Percentiles rank a stretch among this genome's conserved stretches.
Conservation (phyloP, 2,888 invertebrate species). For the Dryadula phaetusa region DNA sequence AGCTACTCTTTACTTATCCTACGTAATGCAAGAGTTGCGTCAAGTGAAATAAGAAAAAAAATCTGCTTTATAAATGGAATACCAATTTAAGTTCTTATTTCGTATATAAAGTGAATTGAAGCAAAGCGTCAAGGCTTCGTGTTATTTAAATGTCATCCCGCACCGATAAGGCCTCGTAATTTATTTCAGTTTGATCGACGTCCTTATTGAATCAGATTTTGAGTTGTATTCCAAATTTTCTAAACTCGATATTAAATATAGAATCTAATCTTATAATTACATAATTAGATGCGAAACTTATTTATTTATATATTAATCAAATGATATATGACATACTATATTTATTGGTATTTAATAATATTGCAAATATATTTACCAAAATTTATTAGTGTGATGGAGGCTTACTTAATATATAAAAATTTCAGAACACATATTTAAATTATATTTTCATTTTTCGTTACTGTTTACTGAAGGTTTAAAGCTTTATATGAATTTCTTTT, state of each 20-base stretch:
- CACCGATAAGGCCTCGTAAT: conserved; percentile 37
- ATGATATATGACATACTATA: no score
- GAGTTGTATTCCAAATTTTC: no score
- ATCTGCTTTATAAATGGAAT: not conserved
- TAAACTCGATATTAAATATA: conserved; percentile 6
- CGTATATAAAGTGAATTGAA: conserved; percentile 26
- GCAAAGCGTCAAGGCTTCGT: conserved; percentile 27
- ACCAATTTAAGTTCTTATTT: not conserved
- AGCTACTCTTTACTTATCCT: no score
- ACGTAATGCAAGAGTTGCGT: not conserved
- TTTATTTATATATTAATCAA: no score
- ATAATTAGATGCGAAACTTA: not conserved
- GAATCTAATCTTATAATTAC: not conserved
- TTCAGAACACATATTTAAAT: no score
- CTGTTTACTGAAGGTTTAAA: no score
- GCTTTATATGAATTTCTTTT: not conserved
- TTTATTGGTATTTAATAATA: no score
- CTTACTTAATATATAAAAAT: no score
- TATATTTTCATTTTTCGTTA: no score
- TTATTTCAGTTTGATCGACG: conserved; percentile 40
- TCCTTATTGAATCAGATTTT: conserved; percentile 33
- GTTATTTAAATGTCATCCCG: conserved; percentile 39
- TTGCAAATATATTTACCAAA: no score
- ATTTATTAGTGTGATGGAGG: no score
- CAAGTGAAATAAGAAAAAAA: not conserved